These are phyloP conservation scores for Sebastes taczanowskii DNA, from an alignment of 2,797 vertebrate species.

Conservation along the genomic window DNA sequence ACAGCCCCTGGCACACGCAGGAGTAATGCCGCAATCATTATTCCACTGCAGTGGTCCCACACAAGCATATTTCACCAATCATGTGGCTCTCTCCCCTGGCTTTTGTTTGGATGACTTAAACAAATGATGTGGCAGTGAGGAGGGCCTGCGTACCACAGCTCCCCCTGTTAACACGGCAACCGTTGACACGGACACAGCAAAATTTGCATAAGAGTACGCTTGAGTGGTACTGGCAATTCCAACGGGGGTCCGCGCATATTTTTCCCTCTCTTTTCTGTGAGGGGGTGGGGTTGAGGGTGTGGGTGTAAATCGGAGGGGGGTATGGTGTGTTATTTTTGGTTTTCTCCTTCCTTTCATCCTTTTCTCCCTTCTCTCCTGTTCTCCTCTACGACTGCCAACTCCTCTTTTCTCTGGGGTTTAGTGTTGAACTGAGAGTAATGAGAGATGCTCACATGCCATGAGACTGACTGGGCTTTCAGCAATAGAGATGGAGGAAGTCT, in stretches of 20 bases:
- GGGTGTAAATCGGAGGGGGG: slow-evolving; percentile 18
- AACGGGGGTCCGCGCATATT: slow-evolving; percentile 79
- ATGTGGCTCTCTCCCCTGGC: slow-evolving; percentile 87
- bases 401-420: slow-evolving; percentile 82
- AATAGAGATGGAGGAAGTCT: slow-evolving; percentile 77
- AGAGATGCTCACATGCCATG: slow-evolving; percentile 84
- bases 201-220: slow-evolving; percentile 89
- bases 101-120: slow-evolving; percentile 93
- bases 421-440: slow-evolving; percentile 84
- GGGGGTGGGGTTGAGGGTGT: slow-evolving; percentile 49
- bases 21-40: slow-evolving; percentile 88
- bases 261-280: slow-evolving; percentile 58
- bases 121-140: slow-evolving; percentile 88
- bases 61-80: slow-evolving; percentile 91
- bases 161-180: slow-evolving; percentile 87
- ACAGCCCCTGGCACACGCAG: slow-evolving; percentile 75
- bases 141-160: slow-evolving; percentile 72
- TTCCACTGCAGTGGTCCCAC: slow-evolving; percentile 87
- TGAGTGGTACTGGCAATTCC: slow-evolving; percentile 84
- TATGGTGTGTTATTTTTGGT: slow-evolving; percentile 66
- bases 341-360: slow-evolving; percentile 69
- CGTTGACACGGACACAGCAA: slow-evolving; percentile 83
- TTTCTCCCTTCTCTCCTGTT: slow-evolving; percentile 53
- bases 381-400: slow-evolving; percentile 76
- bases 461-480: slow-evolving; percentile 79